These are phyloP conservation scores for Tribolium castaneum DNA, from an alignment of 1,140 invertebrate genomes.

Conservation along the genomic window DNA sequence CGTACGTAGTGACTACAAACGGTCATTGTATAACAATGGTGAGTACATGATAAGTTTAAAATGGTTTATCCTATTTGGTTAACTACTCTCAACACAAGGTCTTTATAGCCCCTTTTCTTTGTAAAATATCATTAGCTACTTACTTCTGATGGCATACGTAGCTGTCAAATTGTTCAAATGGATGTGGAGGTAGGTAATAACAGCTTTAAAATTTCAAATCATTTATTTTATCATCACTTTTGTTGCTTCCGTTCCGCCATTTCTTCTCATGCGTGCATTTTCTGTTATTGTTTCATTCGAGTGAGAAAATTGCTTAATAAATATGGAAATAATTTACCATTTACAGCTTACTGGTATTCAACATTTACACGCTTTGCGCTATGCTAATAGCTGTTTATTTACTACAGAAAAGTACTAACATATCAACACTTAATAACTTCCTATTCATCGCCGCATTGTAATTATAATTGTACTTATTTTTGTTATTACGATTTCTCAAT, in stretches of 20 bases:
- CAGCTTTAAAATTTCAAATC: slow-evolving; percentile 47
- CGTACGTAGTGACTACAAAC: slow-evolving; percentile 45
- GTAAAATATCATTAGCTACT: slow-evolving; percentile 54
- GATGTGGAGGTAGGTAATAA: slow-evolving; percentile 53
- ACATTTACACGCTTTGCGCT: neutral
- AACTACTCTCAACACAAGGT: slow-evolving; percentile 53
- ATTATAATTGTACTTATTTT: neutral
- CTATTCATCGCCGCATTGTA: neutral
- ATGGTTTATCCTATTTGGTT: slow-evolving; percentile 55
- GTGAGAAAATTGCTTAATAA: neutral
- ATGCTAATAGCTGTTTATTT: neutral
- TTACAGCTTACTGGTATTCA: neutral
- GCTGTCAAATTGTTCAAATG: slow-evolving; percentile 54
- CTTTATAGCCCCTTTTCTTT: slow-evolving; percentile 56
- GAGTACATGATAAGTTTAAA: slow-evolving; percentile 53
- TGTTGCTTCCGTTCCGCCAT: slow-evolving; percentile 20
- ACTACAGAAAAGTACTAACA: neutral
- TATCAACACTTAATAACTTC: neutral
- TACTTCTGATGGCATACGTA: slow-evolving; percentile 51
- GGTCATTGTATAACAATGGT: slow-evolving; percentile 54
- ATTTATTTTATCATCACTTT: slow-evolving; percentile 38
- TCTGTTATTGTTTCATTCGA: slow-evolving; percentile 5
- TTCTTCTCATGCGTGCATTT: slow-evolving; percentile 30
- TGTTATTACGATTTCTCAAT: neutral
- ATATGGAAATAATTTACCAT: neutral